Conservation (phyloP, 2,113 vertebrate genomes). For the Himantopus leucocephalus region DNA sequence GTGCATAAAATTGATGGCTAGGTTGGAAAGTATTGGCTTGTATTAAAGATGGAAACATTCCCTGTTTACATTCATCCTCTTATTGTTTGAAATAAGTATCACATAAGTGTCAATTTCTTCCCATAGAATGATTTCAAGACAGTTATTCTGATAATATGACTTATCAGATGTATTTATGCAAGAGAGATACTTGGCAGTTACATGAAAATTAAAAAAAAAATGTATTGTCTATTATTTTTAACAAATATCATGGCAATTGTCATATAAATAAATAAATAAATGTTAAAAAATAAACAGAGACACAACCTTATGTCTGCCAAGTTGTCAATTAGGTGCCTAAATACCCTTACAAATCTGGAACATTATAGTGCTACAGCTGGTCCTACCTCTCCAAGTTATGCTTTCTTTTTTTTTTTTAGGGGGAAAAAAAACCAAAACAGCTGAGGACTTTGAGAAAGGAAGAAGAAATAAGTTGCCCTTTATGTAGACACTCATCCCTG, state of each 20-base stretch:
- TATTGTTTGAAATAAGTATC: neutral
- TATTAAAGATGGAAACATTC: neutral
- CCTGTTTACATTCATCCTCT: neutral
- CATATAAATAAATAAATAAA: neutral
- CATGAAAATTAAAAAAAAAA: neutral
- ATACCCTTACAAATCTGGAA: neutral
- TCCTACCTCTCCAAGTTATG: neutral
- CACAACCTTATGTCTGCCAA: neutral
- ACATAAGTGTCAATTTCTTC: neutral
- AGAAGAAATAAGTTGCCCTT: neutral
- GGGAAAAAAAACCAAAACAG: neutral
- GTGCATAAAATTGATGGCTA: neutral
- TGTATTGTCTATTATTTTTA: neutral
- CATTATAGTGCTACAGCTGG: neutral
- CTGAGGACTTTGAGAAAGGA: neutral
- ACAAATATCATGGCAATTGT: neutral
- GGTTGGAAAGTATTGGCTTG: neutral
- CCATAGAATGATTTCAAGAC: neutral
- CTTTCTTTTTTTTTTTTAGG: neutral
- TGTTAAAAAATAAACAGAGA: neutral
- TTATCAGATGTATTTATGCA: neutral
- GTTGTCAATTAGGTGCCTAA: neutral
- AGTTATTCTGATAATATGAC: neutral
- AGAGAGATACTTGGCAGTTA: neutral
- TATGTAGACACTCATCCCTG: neutral